Evolutionary conservation across 1,140 invertebrate genomes (phyloP).

Genomic region (Drosophila paulistorum): DNA sequence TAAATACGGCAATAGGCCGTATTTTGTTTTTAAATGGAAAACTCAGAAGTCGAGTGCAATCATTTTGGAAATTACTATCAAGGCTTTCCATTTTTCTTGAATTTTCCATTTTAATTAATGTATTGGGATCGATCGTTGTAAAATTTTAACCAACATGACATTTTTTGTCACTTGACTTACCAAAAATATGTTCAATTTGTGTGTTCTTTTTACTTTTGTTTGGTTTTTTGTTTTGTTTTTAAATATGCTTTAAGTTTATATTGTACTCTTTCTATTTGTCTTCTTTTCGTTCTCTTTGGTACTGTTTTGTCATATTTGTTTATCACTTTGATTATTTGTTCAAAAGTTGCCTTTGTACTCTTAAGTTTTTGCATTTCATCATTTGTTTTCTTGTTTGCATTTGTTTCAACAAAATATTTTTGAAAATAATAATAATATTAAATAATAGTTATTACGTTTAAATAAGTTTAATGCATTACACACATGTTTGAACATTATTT

Average conservation of each 20-base stretch:
- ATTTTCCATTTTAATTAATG: conserved; percentile 24
- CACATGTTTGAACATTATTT: conserved; percentile 81
- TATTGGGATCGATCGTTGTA: neutral
- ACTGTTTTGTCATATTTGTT: conserved; percentile 2
- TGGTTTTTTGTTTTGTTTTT: conserved; percentile 4
- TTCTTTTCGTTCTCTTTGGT: conserved; percentile 12
- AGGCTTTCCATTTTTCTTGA: conserved; percentile 13
- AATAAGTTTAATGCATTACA: conserved; percentile 78
- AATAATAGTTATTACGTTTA: conserved; percentile 72
- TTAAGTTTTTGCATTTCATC: conserved; percentile 18
- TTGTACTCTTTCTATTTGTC: conserved; percentile 20
- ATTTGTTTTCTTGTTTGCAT: conserved; percentile 27
- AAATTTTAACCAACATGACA: conserved; percentile 11
- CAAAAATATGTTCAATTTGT: conserved; percentile 52
- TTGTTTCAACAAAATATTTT: conserved; percentile 64
- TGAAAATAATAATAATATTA: conserved; percentile 26
- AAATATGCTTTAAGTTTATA: conserved; percentile 21
- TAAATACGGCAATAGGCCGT: conserved; percentile 59
- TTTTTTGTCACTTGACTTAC: conserved; percentile 67
- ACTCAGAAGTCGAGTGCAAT: conserved; percentile 38
- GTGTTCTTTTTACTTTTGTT: conserved; percentile 19
- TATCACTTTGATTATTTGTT: conserved; percentile 17
- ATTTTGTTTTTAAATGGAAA: conserved; percentile 34
- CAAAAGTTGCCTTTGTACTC: conserved; percentile 50
- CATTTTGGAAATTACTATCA: neutral